These are phyloP conservation scores for Falco novaeseelandiae DNA, from an alignment of 2,797 vertebrate genomes.

Conservation along the genomic window DNA sequence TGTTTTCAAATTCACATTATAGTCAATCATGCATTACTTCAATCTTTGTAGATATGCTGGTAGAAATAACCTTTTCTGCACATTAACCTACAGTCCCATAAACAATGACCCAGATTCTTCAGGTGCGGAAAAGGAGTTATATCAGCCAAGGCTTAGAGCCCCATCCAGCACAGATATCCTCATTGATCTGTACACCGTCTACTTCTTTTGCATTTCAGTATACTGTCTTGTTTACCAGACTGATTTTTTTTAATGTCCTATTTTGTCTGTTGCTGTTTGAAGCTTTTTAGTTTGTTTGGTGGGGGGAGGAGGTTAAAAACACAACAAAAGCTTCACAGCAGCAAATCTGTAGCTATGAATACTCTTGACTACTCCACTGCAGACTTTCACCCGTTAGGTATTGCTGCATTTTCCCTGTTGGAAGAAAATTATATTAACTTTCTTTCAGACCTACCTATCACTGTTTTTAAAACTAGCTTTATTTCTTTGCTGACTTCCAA, in stretches of 20 bases:
- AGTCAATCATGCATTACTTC: neutral
- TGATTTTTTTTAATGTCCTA: neutral
- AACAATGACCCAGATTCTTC: neutral
- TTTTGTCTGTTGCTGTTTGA: neutral
- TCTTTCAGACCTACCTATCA: neutral
- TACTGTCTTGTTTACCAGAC: neutral
- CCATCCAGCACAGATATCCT: neutral
- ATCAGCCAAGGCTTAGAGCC: neutral
- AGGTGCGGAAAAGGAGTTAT: neutral
- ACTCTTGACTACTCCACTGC: neutral
- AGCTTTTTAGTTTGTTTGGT: neutral
- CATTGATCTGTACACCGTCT: neutral
- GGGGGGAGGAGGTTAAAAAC: neutral
- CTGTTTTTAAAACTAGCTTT: neutral
- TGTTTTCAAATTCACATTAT: constrained; percentile 35
- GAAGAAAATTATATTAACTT: neutral
- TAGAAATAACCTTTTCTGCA: neutral
- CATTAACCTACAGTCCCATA: neutral
- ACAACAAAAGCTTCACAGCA: neutral
- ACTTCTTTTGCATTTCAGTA: constrained; percentile 18
- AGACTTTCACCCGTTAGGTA: neutral
- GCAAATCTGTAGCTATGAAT: neutral
- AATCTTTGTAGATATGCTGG: neutral
- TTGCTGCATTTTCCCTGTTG: neutral
- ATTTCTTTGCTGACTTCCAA: constrained; percentile 3